These are phyloP conservation scores for Babylonia areolata DNA, from an alignment of 1,140 invertebrate species.

Conservation along the genomic window DNA sequence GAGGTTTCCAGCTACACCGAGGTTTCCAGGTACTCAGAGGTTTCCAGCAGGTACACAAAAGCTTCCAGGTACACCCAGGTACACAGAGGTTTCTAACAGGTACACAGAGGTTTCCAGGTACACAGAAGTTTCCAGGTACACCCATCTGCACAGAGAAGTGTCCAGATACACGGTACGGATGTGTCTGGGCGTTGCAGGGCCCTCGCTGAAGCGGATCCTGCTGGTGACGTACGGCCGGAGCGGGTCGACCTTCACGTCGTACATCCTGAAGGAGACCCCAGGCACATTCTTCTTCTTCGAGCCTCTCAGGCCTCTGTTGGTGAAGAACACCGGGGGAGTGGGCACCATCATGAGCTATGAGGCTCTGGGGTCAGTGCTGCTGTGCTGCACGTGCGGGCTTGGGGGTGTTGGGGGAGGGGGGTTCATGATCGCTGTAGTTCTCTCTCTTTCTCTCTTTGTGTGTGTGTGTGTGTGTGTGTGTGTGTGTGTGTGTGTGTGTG, in stretches of 20 bases:
- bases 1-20: no score
- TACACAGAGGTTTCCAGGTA: no score
- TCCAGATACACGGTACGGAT: background rate
- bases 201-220: background rate
- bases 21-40: no score
- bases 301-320: conserved; percentile 15
- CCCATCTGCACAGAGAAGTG: background rate
- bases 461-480: background rate
- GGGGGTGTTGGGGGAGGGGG: background rate
- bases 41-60: background rate
- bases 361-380: conserved; percentile 5
- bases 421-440: no score
- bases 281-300: conserved; percentile 40
- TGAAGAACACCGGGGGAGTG: background rate
- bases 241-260: conserved; percentile 35
- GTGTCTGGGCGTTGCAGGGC: background rate
- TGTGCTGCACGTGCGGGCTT: background rate
- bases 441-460: no score
- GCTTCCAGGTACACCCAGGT: background rate
- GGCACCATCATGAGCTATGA: conserved; percentile 30
- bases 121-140: background rate
- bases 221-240: conserved; percentile 41
- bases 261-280: conserved; percentile 9
- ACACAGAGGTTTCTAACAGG: no score
- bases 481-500: conserved; percentile 9